Percentiles rank a stretch among this genome's conserved stretches.
Conservation (phyloP, 2,888 invertebrate genomes). For the Eupithecia inturbata region DNA sequence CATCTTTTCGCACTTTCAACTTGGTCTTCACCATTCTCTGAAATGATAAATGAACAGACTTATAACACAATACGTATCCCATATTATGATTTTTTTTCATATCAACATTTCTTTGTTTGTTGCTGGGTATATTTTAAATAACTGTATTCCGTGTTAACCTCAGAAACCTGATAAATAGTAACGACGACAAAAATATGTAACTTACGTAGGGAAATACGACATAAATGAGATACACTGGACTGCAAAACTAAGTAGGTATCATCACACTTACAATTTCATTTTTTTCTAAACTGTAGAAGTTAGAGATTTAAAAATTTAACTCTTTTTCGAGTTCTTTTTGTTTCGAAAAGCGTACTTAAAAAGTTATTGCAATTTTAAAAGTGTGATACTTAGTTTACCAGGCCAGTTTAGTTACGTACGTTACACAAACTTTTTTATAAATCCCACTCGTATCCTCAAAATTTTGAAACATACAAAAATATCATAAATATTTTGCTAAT, state of each 20-base stretch:
- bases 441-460: neutral
- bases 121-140: neutral
- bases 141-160: neutral
- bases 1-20: slow-evolving; percentile 72
- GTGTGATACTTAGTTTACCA: too few relatives aligned
- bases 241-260: too few relatives aligned
- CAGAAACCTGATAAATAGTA: neutral
- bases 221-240: too few relatives aligned
- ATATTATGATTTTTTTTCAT: neutral
- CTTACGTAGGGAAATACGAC: too few relatives aligned
- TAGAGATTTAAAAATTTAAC: too few relatives aligned
- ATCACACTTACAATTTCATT: too few relatives aligned
- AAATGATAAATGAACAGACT: slow-evolving; percentile 16
- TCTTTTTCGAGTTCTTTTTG: too few relatives aligned
- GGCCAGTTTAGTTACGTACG: too few relatives aligned
- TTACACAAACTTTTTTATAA: neutral
- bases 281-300: too few relatives aligned
- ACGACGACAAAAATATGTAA: neutral
- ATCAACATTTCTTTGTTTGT: neutral
- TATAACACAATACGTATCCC: neutral
- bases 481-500: neutral
- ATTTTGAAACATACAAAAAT: neutral
- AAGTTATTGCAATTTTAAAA: too few relatives aligned
- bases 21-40: slow-evolving; percentile 62
- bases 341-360: too few relatives aligned